A percentile compares a stretch with the other conserved stretches of the same genome.
Conservation (phyloP, 53 echinoderm and acorn worm species). For the Mesocentrotus franciscanus region DNA sequence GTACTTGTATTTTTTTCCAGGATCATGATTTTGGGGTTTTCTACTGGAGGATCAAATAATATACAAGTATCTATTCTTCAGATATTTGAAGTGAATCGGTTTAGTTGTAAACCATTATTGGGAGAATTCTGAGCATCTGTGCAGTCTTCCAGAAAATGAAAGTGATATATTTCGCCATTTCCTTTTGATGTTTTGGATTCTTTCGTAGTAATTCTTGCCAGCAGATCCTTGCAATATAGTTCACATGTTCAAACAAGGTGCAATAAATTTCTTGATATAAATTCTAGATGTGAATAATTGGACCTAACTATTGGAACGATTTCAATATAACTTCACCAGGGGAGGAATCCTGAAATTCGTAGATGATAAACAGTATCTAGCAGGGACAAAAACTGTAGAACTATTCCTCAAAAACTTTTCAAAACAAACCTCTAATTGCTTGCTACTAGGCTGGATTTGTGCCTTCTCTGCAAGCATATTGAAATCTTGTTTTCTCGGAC, state of each 20-base stretch:
- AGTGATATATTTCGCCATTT: neutral
- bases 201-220: too few relatives aligned
- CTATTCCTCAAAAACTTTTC: neutral
- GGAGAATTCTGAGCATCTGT: neutral
- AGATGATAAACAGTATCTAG: neutral
- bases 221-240: neutral
- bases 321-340: neutral
- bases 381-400: neutral
- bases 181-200: neutral
- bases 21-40: neutral
- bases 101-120: neutral
- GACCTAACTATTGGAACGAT: neutral
- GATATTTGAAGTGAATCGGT: neutral
- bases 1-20: neutral
- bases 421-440: neutral
- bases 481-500: conserved; percentile 20
- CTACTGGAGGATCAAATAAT: neutral
- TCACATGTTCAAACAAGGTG: neutral
- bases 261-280: neutral
- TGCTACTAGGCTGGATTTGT: neutral
- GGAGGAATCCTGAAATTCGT: neutral
- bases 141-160: neutral
- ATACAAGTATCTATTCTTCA: neutral
- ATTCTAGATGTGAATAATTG: neutral
- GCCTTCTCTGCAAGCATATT: neutral